A percentile compares a stretch with the other conserved stretches of the same genome.
Evolutionary conservation across 2,888 invertebrate genomes (phyloP).

Genomic region (Glyphotaelius pellucidus): DNA sequence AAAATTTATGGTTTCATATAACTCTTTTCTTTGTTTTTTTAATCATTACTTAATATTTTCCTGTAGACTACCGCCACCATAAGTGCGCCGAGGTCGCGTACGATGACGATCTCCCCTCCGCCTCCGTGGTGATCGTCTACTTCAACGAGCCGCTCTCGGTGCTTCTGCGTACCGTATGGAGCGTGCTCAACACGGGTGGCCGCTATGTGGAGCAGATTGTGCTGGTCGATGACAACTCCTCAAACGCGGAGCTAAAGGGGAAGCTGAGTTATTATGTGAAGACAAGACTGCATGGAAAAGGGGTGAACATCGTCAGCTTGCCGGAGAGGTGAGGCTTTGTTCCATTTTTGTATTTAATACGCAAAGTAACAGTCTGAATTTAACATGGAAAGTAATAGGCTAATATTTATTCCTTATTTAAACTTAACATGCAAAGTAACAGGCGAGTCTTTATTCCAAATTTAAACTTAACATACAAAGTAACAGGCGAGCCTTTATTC

Average conservation of each 20-base stretch:
- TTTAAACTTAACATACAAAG: no score
- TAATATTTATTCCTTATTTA: no score
- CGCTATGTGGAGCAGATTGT: conserved; percentile 91
- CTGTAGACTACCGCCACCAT: conserved; percentile 73
- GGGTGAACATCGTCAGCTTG: conserved; percentile 82
- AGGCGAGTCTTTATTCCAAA: no score
- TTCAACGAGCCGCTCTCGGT: conserved; percentile 94
- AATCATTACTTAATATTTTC: not conserved
- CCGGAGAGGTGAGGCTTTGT: conserved; percentile 78
- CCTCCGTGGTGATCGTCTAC: conserved; percentile 91
- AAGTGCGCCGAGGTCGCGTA: conserved; percentile 73
- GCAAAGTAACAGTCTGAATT: no score
- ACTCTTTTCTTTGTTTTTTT: not conserved
- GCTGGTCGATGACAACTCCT: conserved; percentile 95
- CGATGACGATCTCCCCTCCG: conserved; percentile 81
- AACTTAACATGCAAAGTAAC: no score
- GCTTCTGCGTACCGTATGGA: conserved; percentile 90
- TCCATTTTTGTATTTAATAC: no score
- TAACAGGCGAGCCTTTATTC: no score
- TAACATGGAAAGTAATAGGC: no score
- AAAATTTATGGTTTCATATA: no score
- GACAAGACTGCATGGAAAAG: conserved; percentile 82
- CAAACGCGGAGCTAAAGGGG: conserved; percentile 84
- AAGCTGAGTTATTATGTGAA: conserved; percentile 88
- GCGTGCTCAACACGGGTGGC: conserved; percentile 85